phyloP scores from a whole-genome alignment of 2,113 vertebrate species.

The Tauraco erythrolophus region DNA sequence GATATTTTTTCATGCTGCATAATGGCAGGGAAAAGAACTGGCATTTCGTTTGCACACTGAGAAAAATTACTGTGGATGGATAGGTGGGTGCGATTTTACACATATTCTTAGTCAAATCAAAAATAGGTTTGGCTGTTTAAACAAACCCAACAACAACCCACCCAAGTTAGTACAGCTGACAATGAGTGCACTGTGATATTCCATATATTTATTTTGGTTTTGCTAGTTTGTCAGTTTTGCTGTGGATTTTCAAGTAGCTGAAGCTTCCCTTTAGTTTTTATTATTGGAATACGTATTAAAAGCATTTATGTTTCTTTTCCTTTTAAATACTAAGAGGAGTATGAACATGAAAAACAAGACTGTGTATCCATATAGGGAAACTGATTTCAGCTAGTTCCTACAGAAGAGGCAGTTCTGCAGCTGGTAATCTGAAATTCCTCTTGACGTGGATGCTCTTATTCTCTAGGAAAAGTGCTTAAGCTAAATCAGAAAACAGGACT shows the following conservation, averaged over 20 bases:
- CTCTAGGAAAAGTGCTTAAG: conserved; percentile 3
- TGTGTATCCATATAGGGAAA: background rate
- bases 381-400: background rate
- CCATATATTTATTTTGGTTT: background rate
- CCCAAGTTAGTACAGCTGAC: background rate
- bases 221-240: background rate
- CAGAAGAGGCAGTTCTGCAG: background rate
- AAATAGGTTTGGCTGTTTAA: background rate
- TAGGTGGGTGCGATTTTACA: background rate
- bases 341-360: background rate
- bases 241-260: background rate
- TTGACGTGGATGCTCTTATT: background rate
- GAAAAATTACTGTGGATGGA: background rate
- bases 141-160: background rate
- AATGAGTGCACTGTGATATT: background rate
- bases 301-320: background rate
- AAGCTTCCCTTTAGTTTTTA: background rate
- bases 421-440: background rate
- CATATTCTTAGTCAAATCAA: background rate
- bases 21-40: background rate
- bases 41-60: background rate
- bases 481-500: conserved; percentile 29
- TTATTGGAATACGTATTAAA: background rate
- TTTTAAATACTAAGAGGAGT: background rate
- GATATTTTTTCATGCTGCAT: background rate